A percentile compares a stretch with the other conserved stretches of the same genome.
These are phyloP conservation scores for Acanthosepion esculentum DNA, from an alignment of 2,888 invertebrate genomes.

Conservation along the genomic window DNA sequence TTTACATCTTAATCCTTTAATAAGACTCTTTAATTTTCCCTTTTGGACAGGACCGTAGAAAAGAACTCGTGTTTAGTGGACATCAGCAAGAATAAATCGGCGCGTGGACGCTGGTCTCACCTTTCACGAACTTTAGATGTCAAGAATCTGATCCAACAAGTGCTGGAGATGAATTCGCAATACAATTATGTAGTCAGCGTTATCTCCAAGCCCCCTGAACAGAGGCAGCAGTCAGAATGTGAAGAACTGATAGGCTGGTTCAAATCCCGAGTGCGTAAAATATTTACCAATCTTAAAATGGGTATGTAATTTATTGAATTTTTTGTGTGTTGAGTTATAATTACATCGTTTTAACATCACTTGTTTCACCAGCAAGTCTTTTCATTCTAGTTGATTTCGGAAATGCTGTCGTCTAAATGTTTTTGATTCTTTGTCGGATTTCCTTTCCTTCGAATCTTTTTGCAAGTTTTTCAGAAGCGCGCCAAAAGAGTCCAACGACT, in stretches of 20 bases:
- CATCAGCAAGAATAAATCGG: neutral
- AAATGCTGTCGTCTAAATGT: no score
- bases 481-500: no score
- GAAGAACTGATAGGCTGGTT: constrained; percentile 68
- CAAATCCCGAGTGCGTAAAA: constrained; percentile 62
- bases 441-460: no score
- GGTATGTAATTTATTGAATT: constrained; percentile 58
- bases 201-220: constrained; percentile 61
- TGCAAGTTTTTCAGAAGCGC: no score
- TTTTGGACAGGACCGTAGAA: neutral
- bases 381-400: no score
- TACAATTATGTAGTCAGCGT: constrained; percentile 67
- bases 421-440: no score
- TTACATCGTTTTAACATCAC: neutral
- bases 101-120: neutral
- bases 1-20: neutral
- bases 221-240: constrained; percentile 65
- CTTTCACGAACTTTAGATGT: constrained; percentile 42
- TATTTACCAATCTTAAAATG: constrained; percentile 64
- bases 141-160: constrained; percentile 36
- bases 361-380: neutral
- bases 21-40: neutral
- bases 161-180: constrained; percentile 58
- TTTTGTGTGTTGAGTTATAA: neutral
- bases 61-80: neutral